These are phyloP conservation scores for Piprites chloris DNA, from an alignment of 2,113 vertebrate species.

Conservation along the genomic window DNA sequence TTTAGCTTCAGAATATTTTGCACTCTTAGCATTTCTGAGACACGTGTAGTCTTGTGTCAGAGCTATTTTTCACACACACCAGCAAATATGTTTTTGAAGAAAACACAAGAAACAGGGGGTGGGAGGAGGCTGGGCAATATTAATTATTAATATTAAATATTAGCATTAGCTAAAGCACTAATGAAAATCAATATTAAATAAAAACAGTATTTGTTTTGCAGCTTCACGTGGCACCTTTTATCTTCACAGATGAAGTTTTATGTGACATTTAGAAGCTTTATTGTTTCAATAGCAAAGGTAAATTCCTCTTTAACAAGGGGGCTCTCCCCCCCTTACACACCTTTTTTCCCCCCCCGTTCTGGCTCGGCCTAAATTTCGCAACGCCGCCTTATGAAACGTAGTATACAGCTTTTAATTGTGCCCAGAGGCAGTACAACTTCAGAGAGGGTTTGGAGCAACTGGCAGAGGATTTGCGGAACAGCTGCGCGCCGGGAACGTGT, in stretches of 20 bases:
- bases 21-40: not conserved
- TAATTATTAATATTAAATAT: not conserved
- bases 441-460: slow-evolving; percentile 71
- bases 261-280: slow-evolving; percentile 22
- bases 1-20: slow-evolving; percentile 6
- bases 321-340: not conserved
- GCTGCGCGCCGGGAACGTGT: slow-evolving; percentile 74
- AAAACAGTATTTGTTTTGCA: not conserved
- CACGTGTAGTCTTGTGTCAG: fast-evolving
- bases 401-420: slow-evolving; percentile 80
- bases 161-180: not conserved
- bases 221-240: not conserved
- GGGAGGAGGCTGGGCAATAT: not conserved
- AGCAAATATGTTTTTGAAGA: not conserved
- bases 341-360: slow-evolving; percentile 37
- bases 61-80: not conserved
- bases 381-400: slow-evolving; percentile 75
- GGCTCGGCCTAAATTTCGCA: slow-evolving; percentile 75
- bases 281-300: slow-evolving; percentile 54
- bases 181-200: not conserved
- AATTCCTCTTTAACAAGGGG: slow-evolving; percentile 68
- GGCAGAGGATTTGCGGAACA: slow-evolving; percentile 74
- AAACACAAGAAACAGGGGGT: not conserved
- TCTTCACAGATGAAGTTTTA: not conserved
- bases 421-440: slow-evolving; percentile 79